Evolutionary conservation across 1,140 invertebrate species (phyloP).

Genomic region (Oscheius sp.): DNA sequence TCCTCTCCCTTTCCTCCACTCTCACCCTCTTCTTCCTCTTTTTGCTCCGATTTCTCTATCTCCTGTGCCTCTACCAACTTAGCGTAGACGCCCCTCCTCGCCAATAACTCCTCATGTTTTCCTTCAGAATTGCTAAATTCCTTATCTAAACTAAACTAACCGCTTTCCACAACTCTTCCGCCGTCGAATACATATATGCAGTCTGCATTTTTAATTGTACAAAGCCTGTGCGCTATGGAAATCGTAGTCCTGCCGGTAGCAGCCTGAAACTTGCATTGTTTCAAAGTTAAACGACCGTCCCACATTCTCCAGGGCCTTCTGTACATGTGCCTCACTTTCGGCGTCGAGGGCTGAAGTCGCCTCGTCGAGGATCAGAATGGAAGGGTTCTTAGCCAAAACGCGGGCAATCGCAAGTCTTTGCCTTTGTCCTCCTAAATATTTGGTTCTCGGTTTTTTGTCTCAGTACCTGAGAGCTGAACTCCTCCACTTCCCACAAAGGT

Average conservation of each 20-base stretch:
- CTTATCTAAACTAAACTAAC: too few species aligned
- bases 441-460: constrained; percentile 67
- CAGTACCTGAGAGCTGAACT: constrained; percentile 29
- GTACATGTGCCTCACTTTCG: constrained; percentile 55
- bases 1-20: too few species aligned
- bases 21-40: too few species aligned
- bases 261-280: constrained; percentile 73
- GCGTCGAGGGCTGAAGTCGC: constrained; percentile 61
- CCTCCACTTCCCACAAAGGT: constrained; percentile 42
- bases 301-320: constrained; percentile 49
- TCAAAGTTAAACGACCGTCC: constrained; percentile 69
- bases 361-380: constrained; percentile 63
- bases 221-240: constrained; percentile 74
- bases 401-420: constrained; percentile 61
- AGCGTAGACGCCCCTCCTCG: too few species aligned
- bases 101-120: too few species aligned
- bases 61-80: too few species aligned
- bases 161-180: too few species aligned
- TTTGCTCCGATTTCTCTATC: too few species aligned
- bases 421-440: constrained; percentile 64
- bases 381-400: constrained; percentile 46
- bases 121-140: too few species aligned
- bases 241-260: constrained; percentile 68
- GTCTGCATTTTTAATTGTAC: constrained; percentile 69
- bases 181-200: constrained; percentile 59